phyloP scores from a whole-genome alignment of 2,797 vertebrate genomes.

The Psittacula echo region DNA sequence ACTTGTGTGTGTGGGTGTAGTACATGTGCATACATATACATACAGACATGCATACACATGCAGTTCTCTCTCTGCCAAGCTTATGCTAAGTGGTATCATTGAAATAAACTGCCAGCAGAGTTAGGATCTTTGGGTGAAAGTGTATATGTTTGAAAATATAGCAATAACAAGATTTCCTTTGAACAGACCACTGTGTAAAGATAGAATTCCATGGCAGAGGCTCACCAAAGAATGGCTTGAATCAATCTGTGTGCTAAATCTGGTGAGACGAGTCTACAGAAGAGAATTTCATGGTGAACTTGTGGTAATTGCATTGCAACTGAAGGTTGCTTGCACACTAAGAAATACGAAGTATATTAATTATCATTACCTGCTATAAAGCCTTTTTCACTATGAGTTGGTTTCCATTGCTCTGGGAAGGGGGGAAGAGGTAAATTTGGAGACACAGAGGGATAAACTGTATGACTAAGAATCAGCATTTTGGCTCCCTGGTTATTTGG shows the following conservation, averaged over 20 bases:
- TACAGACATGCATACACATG: slow-evolving; percentile 36
- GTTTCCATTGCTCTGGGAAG: background rate
- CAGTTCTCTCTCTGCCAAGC: slow-evolving; percentile 42
- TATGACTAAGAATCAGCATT: background rate
- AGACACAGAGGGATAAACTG: background rate
- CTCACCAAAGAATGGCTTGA: background rate
- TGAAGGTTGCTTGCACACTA: background rate
- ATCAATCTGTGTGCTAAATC: background rate
- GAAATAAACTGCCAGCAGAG: slow-evolving; percentile 51
- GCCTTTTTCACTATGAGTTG: background rate
- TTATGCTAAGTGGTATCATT: slow-evolving; percentile 50
- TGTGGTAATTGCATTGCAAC: background rate
- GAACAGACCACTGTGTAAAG: background rate
- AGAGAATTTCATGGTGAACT: background rate
- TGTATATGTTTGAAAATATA: slow-evolving; percentile 27
- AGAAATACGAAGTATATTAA: background rate
- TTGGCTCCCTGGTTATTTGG: background rate
- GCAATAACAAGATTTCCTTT: slow-evolving; percentile 28
- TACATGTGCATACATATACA: slow-evolving; percentile 54
- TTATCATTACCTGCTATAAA: background rate
- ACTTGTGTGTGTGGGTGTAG: slow-evolving; percentile 40
- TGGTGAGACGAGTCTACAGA: background rate
- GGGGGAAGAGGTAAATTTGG: background rate
- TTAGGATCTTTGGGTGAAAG: slow-evolving; percentile 68
- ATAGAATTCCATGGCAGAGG: background rate